Evolutionary conservation across 2,888 invertebrate genomes (phyloP).

Genomic region (Lithophane semibrunnea): DNA sequence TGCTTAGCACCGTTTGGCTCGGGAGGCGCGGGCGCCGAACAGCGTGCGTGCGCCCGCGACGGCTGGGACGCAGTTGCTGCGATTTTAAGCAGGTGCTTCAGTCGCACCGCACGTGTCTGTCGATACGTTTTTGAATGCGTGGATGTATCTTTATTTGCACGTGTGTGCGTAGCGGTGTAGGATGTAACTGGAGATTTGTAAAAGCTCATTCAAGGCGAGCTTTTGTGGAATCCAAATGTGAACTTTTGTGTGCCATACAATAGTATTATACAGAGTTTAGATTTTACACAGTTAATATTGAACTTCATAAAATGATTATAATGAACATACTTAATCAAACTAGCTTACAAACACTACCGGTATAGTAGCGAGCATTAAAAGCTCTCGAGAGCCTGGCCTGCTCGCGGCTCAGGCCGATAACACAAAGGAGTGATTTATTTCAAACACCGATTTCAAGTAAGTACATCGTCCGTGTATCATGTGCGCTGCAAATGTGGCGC

Average conservation of each 20-base stretch:
- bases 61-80: conserved; percentile 63
- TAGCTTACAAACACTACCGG: conserved; percentile 48
- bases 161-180: conserved; percentile 23
- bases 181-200: conserved; percentile 67
- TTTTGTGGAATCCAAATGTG: conserved; percentile 7
- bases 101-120: conserved; percentile 71
- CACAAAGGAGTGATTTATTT: conserved; percentile 84
- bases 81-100: conserved; percentile 71
- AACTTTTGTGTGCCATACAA: conserved; percentile 18
- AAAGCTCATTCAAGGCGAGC: conserved; percentile 28
- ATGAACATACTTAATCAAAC: conserved; percentile 46
- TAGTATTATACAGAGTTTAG: neutral
- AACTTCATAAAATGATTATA: conserved; percentile 30
- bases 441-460: conserved; percentile 75
- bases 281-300: conserved; percentile 9
- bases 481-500: conserved; percentile 88
- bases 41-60: conserved; percentile 33
- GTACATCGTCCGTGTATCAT: conserved; percentile 81
- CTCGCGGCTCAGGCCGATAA: conserved; percentile 75
- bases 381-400: conserved; percentile 76
- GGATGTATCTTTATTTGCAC: conserved; percentile 29
- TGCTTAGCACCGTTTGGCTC: conserved; percentile 61
- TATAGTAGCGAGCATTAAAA: conserved; percentile 69
- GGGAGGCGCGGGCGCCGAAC: conserved; percentile 54
- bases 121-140: conserved; percentile 38